These are phyloP conservation scores for Achroia grisella DNA, from an alignment of 1,140 invertebrate genomes.

Conservation along the genomic window DNA sequence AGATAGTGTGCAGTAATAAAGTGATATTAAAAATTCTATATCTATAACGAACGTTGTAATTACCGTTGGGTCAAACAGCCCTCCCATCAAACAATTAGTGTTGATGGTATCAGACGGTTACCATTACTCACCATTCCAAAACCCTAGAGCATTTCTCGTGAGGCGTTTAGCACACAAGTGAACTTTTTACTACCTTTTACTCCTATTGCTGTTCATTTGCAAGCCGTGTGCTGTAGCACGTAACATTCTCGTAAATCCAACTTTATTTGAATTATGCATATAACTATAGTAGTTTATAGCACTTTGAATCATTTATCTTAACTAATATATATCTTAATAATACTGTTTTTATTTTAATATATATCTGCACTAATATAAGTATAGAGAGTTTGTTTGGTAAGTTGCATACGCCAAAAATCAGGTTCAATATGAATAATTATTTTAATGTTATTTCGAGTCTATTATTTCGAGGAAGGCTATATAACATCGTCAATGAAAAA, in stretches of 20 bases:
- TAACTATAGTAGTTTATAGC: background rate
- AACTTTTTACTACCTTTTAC: background rate
- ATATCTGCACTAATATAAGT: no score
- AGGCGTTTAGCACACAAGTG: background rate
- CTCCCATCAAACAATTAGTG: slow-evolving; percentile 25
- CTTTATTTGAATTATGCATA: slow-evolving; percentile 2
- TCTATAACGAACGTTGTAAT: slow-evolving; percentile 6
- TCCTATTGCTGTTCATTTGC: background rate
- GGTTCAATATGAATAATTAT: no score
- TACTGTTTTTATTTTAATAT: no score
- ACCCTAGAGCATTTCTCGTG: background rate
- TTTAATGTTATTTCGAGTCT: no score
- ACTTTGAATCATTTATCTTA: no score
- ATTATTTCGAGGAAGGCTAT: no score
- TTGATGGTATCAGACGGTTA: slow-evolving; percentile 20
- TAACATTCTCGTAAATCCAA: slow-evolving; percentile 2
- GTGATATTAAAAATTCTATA: slow-evolving; percentile 1
- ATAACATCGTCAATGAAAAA: no score
- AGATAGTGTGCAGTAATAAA: slow-evolving; percentile 1
- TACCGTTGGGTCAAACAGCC: slow-evolving; percentile 15
- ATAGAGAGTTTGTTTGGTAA: no score
- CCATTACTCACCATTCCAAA: slow-evolving; percentile 17
- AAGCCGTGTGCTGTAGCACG: background rate
- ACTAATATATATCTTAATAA: no score
- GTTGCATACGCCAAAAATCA: no score